Percentiles rank a stretch among this genome's conserved stretches.
Conservation (phyloP, 2,888 invertebrate genomes). For the Caradrina clavipalpis region DNA sequence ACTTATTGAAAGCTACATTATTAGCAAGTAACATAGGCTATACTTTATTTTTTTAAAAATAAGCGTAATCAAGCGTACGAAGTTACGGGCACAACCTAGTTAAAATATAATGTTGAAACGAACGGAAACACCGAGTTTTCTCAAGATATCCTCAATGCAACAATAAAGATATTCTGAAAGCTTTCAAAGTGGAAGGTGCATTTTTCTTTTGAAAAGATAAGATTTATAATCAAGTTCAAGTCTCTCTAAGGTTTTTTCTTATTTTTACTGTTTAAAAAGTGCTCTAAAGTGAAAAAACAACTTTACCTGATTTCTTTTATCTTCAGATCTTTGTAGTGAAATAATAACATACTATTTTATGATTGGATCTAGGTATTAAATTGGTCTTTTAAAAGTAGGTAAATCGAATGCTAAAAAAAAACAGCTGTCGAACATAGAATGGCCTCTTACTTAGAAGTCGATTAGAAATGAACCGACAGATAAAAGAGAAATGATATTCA, state of each 20-base stretch:
- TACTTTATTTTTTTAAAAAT: no score
- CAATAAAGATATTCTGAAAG: conserved; percentile 40
- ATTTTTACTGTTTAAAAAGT: conserved; percentile 28
- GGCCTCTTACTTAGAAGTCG: no score
- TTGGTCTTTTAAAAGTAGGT: background rate
- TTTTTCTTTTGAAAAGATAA: conserved; percentile 44
- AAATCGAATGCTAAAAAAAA: no score
- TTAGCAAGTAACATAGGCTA: no score
- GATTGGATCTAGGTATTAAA: background rate
- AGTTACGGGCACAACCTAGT: no score
- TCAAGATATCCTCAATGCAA: conserved; percentile 24
- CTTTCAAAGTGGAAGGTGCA: conserved; percentile 51
- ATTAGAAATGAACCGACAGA: background rate
- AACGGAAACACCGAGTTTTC: conserved; percentile 17
- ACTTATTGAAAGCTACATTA: no score
- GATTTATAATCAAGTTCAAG: conserved; percentile 54
- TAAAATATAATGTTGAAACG: background rate
- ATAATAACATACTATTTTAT: background rate
- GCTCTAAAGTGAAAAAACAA: conserved; percentile 38
- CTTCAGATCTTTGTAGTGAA: conserved; percentile 11
- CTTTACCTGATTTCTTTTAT: conserved; percentile 6
- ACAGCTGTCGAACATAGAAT: no score
- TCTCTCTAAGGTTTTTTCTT: conserved; percentile 36
- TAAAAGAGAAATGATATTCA: background rate
- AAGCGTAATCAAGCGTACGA: no score